Evolutionary conservation across 92 coral and sea anemone species (phyloP).

Genomic region (Epizoanthus scotinus): DNA sequence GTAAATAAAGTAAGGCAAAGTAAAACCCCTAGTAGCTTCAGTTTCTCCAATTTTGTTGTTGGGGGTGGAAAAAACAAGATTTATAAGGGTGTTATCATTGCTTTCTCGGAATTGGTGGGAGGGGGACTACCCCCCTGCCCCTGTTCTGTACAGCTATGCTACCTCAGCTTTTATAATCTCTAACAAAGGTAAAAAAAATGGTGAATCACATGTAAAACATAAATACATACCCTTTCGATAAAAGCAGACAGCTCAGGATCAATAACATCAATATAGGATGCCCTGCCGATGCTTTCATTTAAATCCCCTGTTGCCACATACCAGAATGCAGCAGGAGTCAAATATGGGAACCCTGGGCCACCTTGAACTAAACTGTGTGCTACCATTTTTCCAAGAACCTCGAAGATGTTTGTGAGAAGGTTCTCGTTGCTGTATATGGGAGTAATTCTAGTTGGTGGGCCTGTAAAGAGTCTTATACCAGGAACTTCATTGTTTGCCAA

Average conservation of each 20-base stretch:
- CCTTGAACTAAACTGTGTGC: conserved; percentile 39
- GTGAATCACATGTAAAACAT: not conserved
- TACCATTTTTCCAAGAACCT: conserved; percentile 41
- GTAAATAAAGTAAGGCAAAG: too few species aligned
- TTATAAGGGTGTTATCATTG: too few species aligned
- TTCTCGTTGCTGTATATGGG: conserved; percentile 49
- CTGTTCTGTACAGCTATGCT: too few species aligned
- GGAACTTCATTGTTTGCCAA: conserved; percentile 37
- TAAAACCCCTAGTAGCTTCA: too few species aligned
- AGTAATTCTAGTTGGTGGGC: conserved; percentile 28
- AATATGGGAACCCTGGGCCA: conserved; percentile 48
- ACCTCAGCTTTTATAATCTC: not conserved
- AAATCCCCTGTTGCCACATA: conserved; percentile 53
- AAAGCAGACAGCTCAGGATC: conserved; percentile 40
- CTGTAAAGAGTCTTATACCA: conserved; percentile 42
- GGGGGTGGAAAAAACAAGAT: too few species aligned
- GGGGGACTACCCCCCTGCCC: too few species aligned
- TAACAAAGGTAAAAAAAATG: not conserved
- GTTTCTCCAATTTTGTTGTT: too few species aligned
- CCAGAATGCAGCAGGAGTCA: conserved; percentile 37
- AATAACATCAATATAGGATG: conserved; percentile 45
- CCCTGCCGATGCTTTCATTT: conserved; percentile 45
- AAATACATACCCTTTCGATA: conserved; percentile 36
- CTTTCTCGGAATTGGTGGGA: too few species aligned
- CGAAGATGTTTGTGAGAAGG: conserved; percentile 45